Evolutionary conservation across 2,888 invertebrate species (phyloP), one percentile per base, ranked within the genome.

Genomic region (Drosophila monieri): DNA sequence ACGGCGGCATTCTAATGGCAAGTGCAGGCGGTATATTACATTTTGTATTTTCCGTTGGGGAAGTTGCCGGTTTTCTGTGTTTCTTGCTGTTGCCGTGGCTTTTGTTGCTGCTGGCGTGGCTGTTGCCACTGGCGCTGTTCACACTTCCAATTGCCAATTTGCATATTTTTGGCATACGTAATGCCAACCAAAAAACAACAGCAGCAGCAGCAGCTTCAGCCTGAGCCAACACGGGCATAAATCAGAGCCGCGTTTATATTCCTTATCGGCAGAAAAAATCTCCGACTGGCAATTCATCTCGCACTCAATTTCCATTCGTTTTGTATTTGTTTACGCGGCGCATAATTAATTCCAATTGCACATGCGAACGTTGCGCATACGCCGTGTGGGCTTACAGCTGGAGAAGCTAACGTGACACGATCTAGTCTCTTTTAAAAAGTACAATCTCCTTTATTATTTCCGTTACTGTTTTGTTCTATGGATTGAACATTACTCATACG

Each of bases 291-390:
- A 88, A 87, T 88, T 81, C 88, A 77, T 84, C 85, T 88, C 80
- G 68, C 76, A 73, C 74, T 67, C 71, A 79, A 70, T 72, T 68
- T 71, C 60, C 64, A 64, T 47, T 70, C 73, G 74, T 73, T 76
- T 70, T 70, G 70, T 71, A 61, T 69, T 76, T 73, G 64, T 69
- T 69, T 49, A 57, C 58, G 67, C 43, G 65, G 56, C 56, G 58
- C 75, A 88, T 89, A 90, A 89, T 89, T 89, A 89, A 89, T 89
- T 88, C 89, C 83, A 78, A 80, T 86, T 89, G 78, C 88, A 80
- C 89, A 89, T 90, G 89, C 87, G 74, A 84, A 62, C 72, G 59
- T 76, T 78, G 76, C 80, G 73, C 78, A 77, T 78, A 77, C 77
- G 78, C 74, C 77, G 43, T 60, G 64, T 76, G 8, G 55, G 15